A percentile compares a stretch with the other conserved stretches of the same genome.
These are phyloP conservation scores for Phyllotreta striolata DNA, from an alignment of 2,888 invertebrate species.

Conservation along the genomic window DNA sequence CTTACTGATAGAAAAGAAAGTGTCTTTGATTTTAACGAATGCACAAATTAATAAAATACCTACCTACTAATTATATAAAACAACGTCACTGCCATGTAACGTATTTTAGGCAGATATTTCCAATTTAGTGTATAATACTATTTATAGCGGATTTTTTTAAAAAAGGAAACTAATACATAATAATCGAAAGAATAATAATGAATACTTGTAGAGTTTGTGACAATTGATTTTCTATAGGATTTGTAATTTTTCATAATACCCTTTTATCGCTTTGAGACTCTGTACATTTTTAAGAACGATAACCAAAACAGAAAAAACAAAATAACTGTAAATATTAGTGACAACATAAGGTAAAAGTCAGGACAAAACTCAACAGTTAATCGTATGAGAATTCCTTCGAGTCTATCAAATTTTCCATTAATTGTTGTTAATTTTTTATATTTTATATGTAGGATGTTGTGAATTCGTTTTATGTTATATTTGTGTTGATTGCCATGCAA, in stretches of 20 bases:
- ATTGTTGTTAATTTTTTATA: slow-evolving; percentile 48
- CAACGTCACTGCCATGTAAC: slow-evolving; percentile 59
- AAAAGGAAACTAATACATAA: slow-evolving; percentile 30
- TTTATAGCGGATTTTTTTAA: slow-evolving; percentile 43
- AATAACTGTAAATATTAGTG: slow-evolving; percentile 18
- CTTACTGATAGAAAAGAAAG: too few species aligned
- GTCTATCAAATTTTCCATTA: slow-evolving; percentile 43
- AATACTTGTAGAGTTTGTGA: slow-evolving; percentile 30
- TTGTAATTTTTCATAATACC: slow-evolving; percentile 44
- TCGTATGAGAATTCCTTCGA: slow-evolving; percentile 41
- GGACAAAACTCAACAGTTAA: slow-evolving; percentile 40
- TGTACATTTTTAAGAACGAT: slow-evolving; percentile 40
- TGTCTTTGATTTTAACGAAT: slow-evolving; percentile 14
- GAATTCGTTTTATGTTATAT: slow-evolving; percentile 30
- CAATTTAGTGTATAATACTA: slow-evolving; percentile 45
- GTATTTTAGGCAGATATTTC: slow-evolving; percentile 57
- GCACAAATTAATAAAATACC: slow-evolving; percentile 53
- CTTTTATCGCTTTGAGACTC: slow-evolving; percentile 44
- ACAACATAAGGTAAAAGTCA: slow-evolving; percentile 43
- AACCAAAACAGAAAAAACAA: slow-evolving; percentile 36
- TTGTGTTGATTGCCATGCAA: slow-evolving; percentile 51
- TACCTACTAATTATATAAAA: slow-evolving; percentile 47
- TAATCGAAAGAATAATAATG: too few species aligned
- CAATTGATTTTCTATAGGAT: slow-evolving; percentile 39
- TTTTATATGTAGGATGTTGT: slow-evolving; percentile 50